Conservation (phyloP, 2,797 vertebrate species). For the Synanceia verrucosa region DNA sequence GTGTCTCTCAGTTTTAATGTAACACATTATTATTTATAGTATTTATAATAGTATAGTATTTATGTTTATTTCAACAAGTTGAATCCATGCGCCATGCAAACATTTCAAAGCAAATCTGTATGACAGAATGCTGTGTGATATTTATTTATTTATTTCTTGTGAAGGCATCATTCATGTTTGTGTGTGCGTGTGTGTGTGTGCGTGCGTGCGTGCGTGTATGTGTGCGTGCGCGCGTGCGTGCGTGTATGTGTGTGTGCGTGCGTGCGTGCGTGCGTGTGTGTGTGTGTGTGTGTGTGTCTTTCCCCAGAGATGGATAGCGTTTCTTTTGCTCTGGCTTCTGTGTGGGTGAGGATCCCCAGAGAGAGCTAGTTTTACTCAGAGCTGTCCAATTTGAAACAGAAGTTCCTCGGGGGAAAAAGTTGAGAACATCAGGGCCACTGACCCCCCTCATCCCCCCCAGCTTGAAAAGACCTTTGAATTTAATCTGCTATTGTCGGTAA, state of each 20-base stretch:
- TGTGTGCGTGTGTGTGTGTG: neutral
- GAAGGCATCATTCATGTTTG: neutral
- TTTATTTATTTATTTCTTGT: constrained; percentile 14
- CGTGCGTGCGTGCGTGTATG: neutral
- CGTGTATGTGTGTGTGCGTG: neutral
- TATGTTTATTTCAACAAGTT: neutral
- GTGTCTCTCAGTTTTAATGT: neutral
- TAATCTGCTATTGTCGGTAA: constrained; percentile 46
- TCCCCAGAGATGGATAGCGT: constrained; percentile 55
- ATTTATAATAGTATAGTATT: too few species aligned
- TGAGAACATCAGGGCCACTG: constrained; percentile 58
- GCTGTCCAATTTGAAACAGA: constrained; percentile 69
- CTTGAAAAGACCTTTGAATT: constrained; percentile 58
- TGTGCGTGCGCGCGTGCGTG: neutral
- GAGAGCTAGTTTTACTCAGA: constrained; percentile 66
- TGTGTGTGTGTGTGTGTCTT: constrained; percentile 6
- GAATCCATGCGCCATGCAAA: neutral
- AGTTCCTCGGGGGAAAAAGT: constrained; percentile 64
- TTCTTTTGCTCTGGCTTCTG: constrained; percentile 56
- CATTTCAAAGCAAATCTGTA: neutral
- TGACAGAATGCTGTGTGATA: neutral
- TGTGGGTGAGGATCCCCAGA: constrained; percentile 57
- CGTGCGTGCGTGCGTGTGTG: neutral
- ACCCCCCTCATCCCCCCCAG: constrained; percentile 35
- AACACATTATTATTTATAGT: too few species aligned